phyloP scores from a whole-genome alignment of 1,140 invertebrate species.

The Choristoneura fumiferana region DNA sequence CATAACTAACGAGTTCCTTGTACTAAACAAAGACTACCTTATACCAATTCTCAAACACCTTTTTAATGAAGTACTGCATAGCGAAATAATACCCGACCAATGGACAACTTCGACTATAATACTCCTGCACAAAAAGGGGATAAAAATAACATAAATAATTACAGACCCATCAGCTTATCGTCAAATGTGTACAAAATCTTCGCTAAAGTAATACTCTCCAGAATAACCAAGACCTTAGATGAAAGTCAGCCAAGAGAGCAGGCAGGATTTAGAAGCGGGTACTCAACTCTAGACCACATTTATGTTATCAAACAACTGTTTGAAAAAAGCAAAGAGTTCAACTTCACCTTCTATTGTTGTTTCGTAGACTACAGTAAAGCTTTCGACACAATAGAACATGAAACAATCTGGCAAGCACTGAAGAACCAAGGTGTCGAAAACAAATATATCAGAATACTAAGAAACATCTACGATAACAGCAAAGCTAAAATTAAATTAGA shows the following conservation, averaged over 20 bases:
- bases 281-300: not conserved
- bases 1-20: constrained; percentile 27
- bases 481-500: constrained; percentile 16
- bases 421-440: constrained; percentile 1
- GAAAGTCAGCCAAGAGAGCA: too few species aligned
- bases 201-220: not conserved
- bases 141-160: too few species aligned
- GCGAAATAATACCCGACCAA: not conserved
- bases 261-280: too few species aligned
- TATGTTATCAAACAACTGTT: not conserved
- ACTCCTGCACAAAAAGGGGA: too few species aligned
- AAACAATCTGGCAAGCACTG: constrained; percentile 14
- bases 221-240: not conserved
- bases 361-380: not conserved
- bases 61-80: constrained; percentile 2
- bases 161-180: not conserved
- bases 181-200: constrained; percentile 6
- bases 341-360: not conserved
- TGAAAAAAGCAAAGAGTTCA: constrained; percentile 4
- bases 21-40: not conserved
- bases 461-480: constrained; percentile 17
- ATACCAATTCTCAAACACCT: not conserved
- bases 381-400: constrained; percentile 18
- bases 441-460: constrained; percentile 19
- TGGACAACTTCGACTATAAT: not conserved